Base-by-base conservation (phyloP, 2,888 invertebrate species). In the Julus scandinavius region DNA sequence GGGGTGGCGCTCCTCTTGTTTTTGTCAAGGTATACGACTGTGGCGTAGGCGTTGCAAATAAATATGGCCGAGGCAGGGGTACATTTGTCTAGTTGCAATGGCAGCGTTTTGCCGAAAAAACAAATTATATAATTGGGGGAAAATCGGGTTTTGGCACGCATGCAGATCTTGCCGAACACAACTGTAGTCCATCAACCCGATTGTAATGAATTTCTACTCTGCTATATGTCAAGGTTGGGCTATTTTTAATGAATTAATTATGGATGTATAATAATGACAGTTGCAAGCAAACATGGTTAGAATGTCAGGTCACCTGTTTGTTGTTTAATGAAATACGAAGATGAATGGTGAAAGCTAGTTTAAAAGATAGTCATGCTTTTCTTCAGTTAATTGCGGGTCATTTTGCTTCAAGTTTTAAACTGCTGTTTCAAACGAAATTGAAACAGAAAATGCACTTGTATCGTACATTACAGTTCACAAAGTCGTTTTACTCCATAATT, bases 121-220 rank as follows among this genome's bases (percentile, higher is more conserved):
- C 63, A 63, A 63, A 63, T 63, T 63, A 63, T 63, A 63, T 63
- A 63, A 63, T 63, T 63, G 63, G 63, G 5, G 63, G 63, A 63
- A 63, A 63, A 63, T 63, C 63, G n/a, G 5, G 63, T n/a, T 63
- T 63, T 20, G n/a, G 63, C 63, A 63, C 63, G 63, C 63, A 63
- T 20, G 63, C 11, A 63, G 20, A 20, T 20, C 15, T 4, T 20
- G 20, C 63, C 6, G 20, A n/a, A 63, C 13, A 50, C n/a, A n/a
- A n/a, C n/a, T n/a, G 20, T 5, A 63, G 63, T 20, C 63, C 4
- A 63, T 63, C 63, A 63, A 63, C 63, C 63, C 15, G 63, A 20
- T 20, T 63, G 58, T 58, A 58, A 2, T 17, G 58, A 11, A 58
- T 17, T 17, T 15, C 58, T 58, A 4, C 58, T 20, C 15, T n/a